Percentiles rank a stretch among this genome's conserved stretches.
Conservation (phyloP, 2,797 vertebrate genomes). For the Sciurus carolinensis region DNA sequence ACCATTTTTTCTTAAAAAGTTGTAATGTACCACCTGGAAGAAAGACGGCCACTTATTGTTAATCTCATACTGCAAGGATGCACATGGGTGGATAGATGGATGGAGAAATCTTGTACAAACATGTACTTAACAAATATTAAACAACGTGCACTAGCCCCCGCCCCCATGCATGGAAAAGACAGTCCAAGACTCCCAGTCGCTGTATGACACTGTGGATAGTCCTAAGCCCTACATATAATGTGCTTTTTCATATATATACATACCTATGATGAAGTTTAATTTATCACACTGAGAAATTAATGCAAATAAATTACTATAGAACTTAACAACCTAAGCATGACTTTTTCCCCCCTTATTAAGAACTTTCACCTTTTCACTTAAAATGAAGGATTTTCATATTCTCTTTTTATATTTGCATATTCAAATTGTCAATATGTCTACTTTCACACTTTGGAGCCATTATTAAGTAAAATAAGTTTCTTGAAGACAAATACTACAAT, state of each 20-base stretch:
- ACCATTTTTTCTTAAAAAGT: background rate
- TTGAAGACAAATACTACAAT: background rate
- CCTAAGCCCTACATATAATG: background rate
- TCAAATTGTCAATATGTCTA: background rate
- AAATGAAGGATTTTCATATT: background rate
- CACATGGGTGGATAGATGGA: background rate
- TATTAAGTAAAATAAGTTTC: background rate
- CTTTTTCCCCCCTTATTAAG: background rate
- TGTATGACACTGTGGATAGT: background rate
- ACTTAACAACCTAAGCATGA: background rate
- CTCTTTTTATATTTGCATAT: background rate
- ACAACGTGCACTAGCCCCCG: background rate
- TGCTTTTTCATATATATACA: background rate
- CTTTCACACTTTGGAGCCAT: background rate
- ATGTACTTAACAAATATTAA: background rate
- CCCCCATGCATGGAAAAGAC: background rate
- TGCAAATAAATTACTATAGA: background rate
- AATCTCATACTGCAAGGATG: slow-evolving; percentile 19
- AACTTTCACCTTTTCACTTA: background rate
- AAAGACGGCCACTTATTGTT: background rate
- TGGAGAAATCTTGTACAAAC: background rate
- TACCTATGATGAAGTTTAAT: background rate
- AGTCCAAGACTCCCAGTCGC: background rate
- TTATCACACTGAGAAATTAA: background rate
- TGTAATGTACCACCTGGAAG: background rate